These are phyloP conservation scores for Epinotia nisella DNA, from an alignment of 2,888 invertebrate species.

Conservation along the genomic window DNA sequence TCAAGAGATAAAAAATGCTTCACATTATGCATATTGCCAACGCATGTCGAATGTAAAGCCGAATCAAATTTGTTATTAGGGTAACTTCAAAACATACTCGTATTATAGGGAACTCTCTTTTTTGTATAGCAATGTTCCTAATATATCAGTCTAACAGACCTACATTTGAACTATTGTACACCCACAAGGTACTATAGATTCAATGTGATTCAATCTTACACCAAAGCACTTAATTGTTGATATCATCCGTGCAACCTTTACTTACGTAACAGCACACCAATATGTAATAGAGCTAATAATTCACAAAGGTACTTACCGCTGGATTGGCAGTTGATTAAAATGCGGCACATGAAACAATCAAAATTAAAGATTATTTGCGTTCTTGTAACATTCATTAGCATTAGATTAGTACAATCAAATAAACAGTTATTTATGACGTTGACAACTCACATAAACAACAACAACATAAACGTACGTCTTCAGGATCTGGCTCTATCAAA, in stretches of 20 bases:
- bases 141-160: neutral
- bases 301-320: slow-evolving; percentile 73
- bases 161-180: neutral
- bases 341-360: slow-evolving; percentile 79
- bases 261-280: neutral
- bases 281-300: neutral
- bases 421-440: neutral
- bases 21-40: slow-evolving; percentile 53
- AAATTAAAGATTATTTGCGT: slow-evolving; percentile 47
- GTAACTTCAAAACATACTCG: neutral
- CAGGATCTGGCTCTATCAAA: slow-evolving; percentile 68
- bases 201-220: neutral
- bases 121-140: neutral
- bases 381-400: neutral
- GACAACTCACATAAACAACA: slow-evolving; percentile 61
- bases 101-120: neutral
- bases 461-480: slow-evolving; percentile 77
- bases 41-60: slow-evolving; percentile 54
- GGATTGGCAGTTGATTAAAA: slow-evolving; percentile 51
- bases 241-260: too few species aligned
- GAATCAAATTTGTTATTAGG: slow-evolving; percentile 9
- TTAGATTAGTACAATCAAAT: neutral
- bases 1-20: slow-evolving; percentile 62
- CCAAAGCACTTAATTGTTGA: neutral
- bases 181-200: neutral